Evolutionary conservation across 2,797 vertebrate genomes (phyloP), one percentile per base, ranked within the genome.

Genomic region (Acipenser ruthenus): DNA sequence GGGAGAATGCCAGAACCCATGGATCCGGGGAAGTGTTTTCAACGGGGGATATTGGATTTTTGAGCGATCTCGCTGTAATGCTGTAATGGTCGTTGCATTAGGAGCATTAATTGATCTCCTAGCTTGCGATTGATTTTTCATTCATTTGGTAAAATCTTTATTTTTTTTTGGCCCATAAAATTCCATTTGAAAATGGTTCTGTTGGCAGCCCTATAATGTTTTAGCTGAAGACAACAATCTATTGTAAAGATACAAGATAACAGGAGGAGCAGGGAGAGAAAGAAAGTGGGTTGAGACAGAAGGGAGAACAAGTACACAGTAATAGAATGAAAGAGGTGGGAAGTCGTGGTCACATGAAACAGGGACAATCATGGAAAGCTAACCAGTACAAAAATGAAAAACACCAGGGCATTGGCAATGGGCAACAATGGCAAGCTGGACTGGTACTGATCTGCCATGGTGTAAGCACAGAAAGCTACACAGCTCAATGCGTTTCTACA

Each of bases 61-160:
- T 55, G 53, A 55, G 53, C 9, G 0, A n/a, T 10, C 53, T 55
- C n/a, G 3, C 5, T 37, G 37, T 37, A 37, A 37, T 37, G 53
- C 53, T 55, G 53, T 55, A 55, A n/a, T 10, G n/a, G 53, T n/a
- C 53, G 3, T 55, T 10, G 10, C 53, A 55, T 55, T 55, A 55
- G 9, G 6, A 55, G 53, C 53, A 55, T 10, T 55, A 55, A 55
- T 55, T 55, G 53, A 55, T 55, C 7, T 55, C 53, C 53, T 10
- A 55, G 53, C 7, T n/a, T n/a, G n/a, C 53, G n/a, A 55, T 55
- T 55, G 53, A 55, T 55, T 55, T 55, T 55, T 55, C 53, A 55
- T 55, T 55, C 9, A 55, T 55, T 55, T 55, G 53, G 53, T 55
- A 55, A 55, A 55, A 55, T 55, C 4, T 55, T n/a, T 55, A 2